Evolutionary conservation across 1,140 invertebrate species (phyloP), one percentile per base, ranked within the genome.

Genomic region (Chlorops oryzae): DNA sequence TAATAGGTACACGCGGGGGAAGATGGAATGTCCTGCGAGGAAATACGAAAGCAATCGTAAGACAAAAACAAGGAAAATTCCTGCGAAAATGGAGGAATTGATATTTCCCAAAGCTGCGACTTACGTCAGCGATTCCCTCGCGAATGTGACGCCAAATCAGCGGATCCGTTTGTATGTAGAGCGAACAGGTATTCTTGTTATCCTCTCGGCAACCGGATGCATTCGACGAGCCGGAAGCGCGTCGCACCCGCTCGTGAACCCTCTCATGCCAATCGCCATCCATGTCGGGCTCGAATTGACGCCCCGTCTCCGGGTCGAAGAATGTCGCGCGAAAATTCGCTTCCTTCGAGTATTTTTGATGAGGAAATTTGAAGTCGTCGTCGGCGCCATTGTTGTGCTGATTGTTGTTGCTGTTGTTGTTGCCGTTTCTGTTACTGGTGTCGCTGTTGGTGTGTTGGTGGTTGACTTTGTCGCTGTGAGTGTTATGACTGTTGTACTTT

Each of bases 151-250:
- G 82, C 92, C 94, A 99, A 64, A 99, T 88, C 50, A 96, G 84
- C 52, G 95, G 94, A 80, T 99, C 96, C 10, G 96, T 96, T 75
- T 97, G 92, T 70, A 99, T 93, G 71, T 92, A 98, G 13, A 98
- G 81, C 24, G 91, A 93, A 73, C 94, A 98, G 22, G 88, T 90
- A 69, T 90, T 90, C 53, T 80, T 82, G 63, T 85, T 84, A 60
- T 85, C 83, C 58, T 84, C 83, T 54, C 79, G 82, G 42, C 78
- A 75, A 52, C 77, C 75, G 28, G 77, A 78, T 28, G 59, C 72
- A 80, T 70, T 76, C 72, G 63, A 75, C n/a, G 50, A 56, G 15
- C 51, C 40, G 9, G 59, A 50, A 64, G 56, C 75, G 41, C 58
- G 62, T 42, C 61, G 59, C 35, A 72, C 64, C 24, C 69, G 65